Evolutionary conservation across 2,797 vertebrate species (phyloP), one percentile per base, ranked within the genome.

Genomic region (Micropoecilia bifurca): DNA sequence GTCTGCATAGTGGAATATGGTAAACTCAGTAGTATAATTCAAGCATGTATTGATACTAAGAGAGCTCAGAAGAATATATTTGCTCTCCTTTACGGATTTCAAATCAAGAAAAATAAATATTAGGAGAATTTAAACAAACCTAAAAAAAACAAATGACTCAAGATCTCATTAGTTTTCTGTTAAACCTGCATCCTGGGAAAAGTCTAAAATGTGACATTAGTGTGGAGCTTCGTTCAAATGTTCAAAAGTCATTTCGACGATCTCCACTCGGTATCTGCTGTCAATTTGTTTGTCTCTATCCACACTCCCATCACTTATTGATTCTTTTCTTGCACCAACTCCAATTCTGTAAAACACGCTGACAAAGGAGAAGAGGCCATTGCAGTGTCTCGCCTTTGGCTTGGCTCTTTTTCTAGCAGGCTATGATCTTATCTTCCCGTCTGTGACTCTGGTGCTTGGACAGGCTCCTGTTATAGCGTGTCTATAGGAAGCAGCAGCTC

Each of bases 391-490:
- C 30, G 28, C 80, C 75, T 83, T 39, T 18, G 66, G 82, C 75
- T 55, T 16, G 7, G 53, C 30, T 78, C 55, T 74, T 59, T 75
- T 33, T 83, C 80, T 36, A 79, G 48, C 73, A 76, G 85, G 53
- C 68, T 14, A 55, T 55, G 89, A 91, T 90, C 73, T 68, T 89
- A 91, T 92, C 90, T 75, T 43, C 48, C 73, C 22, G 76, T 81
- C 79, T 84, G 80, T 55, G 9, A 20, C 66, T 68, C 48, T 59
- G 76, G 25, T 28, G 79, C 76, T 36, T 53, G 63, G 77, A 69
- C 39, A 75, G 84, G 79, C 73, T 20, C 0, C 39, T 47, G 77
- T 81, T 85, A 90, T 89, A 87, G 39, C 41, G 30, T 68, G 78
- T 13, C 89, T 80, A 53, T 76, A 48, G 83, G 83, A 77, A 80